phyloP scores from a whole-genome alignment of 2,113 vertebrate species.

The Laticauda colubrina region DNA sequence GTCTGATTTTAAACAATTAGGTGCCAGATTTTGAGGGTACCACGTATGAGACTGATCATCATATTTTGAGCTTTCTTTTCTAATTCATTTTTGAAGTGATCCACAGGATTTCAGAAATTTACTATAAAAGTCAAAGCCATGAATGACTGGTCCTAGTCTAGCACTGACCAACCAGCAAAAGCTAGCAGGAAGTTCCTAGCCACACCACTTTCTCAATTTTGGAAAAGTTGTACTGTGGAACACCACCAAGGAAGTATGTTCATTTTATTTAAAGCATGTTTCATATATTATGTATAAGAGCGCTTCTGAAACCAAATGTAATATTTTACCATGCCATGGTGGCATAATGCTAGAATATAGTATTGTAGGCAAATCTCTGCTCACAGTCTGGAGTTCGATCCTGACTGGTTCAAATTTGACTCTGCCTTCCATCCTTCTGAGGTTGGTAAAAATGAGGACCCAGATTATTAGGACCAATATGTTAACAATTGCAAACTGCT shows the following conservation, averaged over 20 bases:
- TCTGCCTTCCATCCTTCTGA: too few species aligned
- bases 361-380: too few species aligned
- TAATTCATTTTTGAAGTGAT: neutral
- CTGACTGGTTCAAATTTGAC: too few species aligned
- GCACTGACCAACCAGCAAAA: neutral
- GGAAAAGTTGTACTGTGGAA: neutral
- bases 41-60: neutral
- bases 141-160: neutral
- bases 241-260: neutral
- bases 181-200: neutral
- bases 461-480: too few species aligned
- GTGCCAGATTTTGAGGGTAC: neutral
- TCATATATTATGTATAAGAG: neutral
- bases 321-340: neutral
- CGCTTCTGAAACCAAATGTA: neutral
- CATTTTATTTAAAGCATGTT: neutral
- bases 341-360: too few species aligned
- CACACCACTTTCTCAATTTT: neutral
- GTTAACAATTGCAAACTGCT: too few species aligned
- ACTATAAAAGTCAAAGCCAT: neutral
- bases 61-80: neutral
- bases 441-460: too few species aligned
- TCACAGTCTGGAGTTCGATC: too few species aligned
- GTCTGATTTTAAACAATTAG: neutral
- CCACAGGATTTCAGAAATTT: neutral